Conservation (phyloP, 2,797 vertebrate species). For the Gila robusta region DNA sequence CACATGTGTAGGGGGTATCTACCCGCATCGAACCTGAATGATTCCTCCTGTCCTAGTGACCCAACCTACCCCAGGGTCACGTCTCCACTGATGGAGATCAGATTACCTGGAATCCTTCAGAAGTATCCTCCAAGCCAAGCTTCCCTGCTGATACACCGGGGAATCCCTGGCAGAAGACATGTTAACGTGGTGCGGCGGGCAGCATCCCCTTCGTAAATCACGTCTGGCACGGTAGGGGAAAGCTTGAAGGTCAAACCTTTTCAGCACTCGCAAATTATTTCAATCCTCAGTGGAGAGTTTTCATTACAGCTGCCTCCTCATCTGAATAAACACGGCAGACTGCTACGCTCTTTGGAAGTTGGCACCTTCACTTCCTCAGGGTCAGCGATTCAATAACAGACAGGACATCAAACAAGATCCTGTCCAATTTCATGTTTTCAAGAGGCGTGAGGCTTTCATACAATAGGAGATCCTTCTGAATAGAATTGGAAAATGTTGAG, state of each 20-base stretch:
- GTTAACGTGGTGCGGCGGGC: background rate
- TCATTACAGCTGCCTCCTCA: constrained; percentile 61
- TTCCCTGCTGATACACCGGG: constrained; percentile 51
- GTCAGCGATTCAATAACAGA: constrained; percentile 43
- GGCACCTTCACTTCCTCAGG: constrained; percentile 37
- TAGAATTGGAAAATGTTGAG: background rate
- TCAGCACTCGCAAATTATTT: constrained; percentile 59
- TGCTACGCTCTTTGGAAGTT: constrained; percentile 41
- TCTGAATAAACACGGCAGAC: constrained; percentile 55
- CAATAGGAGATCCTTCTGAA: background rate
- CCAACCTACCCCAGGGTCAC: constrained; percentile 41
- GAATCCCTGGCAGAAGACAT: constrained; percentile 50
- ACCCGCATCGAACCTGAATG: constrained; percentile 28
- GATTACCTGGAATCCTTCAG: constrained; percentile 59
- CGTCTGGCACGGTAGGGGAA: constrained; percentile 30
- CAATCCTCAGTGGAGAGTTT: constrained; percentile 53
- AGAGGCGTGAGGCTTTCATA: background rate
- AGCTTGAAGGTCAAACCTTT: constrained; percentile 59
- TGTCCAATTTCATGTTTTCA: constrained; percentile 36
- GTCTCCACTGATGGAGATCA: constrained; percentile 53
- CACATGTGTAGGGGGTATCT: background rate
- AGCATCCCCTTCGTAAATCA: constrained; percentile 43
- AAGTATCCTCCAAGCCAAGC: constrained; percentile 41
- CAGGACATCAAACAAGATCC: constrained; percentile 31
- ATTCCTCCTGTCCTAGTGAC: constrained; percentile 46